Percentiles rank a stretch among this genome's conserved stretches.
Evolutionary conservation across 1,140 invertebrate genomes (phyloP).

Genomic region (Drosophila saltans): DNA sequence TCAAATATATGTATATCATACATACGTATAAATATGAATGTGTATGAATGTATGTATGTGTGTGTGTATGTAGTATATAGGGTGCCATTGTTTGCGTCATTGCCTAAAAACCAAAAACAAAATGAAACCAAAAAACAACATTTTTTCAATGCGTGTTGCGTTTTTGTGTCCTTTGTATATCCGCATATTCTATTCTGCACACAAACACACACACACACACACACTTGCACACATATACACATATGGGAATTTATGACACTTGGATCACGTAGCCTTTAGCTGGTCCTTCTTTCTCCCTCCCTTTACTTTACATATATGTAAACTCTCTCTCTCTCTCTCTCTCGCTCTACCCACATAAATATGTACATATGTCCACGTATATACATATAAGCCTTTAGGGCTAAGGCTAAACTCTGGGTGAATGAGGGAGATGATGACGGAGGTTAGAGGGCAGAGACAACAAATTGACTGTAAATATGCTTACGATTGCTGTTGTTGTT

Average conservation of each 20-base stretch:
- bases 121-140: constrained; percentile 31
- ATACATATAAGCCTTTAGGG: constrained; percentile 26
- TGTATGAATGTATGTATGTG: background rate
- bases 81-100: constrained; percentile 11
- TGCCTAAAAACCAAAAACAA: constrained; percentile 13
- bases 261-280: constrained; percentile 36
- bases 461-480: constrained; percentile 80
- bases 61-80: background rate
- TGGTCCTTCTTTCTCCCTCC: background rate
- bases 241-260: constrained; percentile 57
- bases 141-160: constrained; percentile 38
- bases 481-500: constrained; percentile 51
- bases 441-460: constrained; percentile 21
- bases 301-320: background rate
- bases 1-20: too few relatives aligned
- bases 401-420: background rate
- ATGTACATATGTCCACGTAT: background rate
- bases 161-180: constrained; percentile 33
- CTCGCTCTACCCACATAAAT: background rate
- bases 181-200: constrained; percentile 13
- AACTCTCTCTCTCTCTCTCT: background rate
- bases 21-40: too few relatives aligned
- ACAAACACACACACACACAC: background rate
- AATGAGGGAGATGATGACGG: background rate
- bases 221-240: background rate